Conservation (phyloP, 2,113 vertebrate species). For the Myodes glareolus region DNA sequence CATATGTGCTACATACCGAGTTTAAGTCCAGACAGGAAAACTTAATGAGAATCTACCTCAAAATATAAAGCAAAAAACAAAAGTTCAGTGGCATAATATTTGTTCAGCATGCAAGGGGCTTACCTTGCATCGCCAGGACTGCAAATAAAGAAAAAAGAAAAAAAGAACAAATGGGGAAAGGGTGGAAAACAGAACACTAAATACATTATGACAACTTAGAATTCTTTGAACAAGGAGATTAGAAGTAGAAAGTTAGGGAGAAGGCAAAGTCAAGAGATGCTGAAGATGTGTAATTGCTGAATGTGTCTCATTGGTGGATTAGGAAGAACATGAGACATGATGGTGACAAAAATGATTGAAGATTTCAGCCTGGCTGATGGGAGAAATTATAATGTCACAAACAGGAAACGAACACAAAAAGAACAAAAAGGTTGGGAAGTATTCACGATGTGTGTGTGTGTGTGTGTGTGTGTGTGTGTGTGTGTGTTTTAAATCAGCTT, state of each 20-base stretch:
- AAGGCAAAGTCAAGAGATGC: not conserved
- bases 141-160: not conserved
- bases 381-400: not conserved
- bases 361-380: not conserved
- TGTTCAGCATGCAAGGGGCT: not conserved
- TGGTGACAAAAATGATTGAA: not conserved
- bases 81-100: not conserved
- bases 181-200: not conserved
- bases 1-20: not conserved
- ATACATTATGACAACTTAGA: not conserved
- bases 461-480: too few species aligned
- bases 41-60: not conserved
- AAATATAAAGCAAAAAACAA: not conserved
- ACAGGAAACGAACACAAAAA: not conserved
- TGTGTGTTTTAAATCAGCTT: not conserved
- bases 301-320: not conserved
- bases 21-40: not conserved
- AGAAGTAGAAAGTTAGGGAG: slow-evolving; percentile 1
- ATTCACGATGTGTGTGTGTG: slow-evolving; percentile 26
- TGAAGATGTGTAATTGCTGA: not conserved
- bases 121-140: not conserved
- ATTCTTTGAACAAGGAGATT: slow-evolving; percentile 1
- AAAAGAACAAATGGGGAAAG: not conserved
- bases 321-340: not conserved
- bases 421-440: not conserved